Conservation (phyloP, 2,888 invertebrate species). For the Pheosia tremula region DNA sequence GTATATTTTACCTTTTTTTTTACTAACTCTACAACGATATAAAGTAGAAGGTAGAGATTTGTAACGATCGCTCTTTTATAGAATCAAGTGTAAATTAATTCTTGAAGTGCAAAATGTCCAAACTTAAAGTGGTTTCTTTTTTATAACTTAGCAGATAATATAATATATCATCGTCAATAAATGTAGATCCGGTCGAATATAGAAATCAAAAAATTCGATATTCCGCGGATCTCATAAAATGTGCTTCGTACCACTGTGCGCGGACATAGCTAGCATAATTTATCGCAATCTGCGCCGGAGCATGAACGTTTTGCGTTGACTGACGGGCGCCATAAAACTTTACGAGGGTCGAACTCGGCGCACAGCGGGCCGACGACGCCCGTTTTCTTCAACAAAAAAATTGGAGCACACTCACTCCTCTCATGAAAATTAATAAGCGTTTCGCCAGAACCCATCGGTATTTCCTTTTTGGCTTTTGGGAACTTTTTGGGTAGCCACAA, state of each 20-base stretch:
- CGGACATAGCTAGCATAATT: slow-evolving; percentile 45
- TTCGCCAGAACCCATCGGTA: slow-evolving; percentile 50
- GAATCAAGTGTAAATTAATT: no score
- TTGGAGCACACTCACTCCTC: slow-evolving; percentile 56
- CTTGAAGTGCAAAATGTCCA: no score
- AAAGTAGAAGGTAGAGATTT: no score
- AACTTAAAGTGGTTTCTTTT: no score
- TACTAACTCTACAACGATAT: no score
- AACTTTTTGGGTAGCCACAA: slow-evolving; percentile 46
- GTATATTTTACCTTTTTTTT: no score
- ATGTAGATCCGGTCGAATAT: not conserved
- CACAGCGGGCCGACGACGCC: slow-evolving; percentile 17
- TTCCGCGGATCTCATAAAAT: slow-evolving; percentile 7
- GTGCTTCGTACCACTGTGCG: slow-evolving; percentile 23
- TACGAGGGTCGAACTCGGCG: slow-evolving; percentile 27
- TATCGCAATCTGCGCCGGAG: slow-evolving; percentile 41
- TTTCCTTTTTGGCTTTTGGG: slow-evolving; percentile 46
- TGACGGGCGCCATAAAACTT: slow-evolving; percentile 32
- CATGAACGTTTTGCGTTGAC: slow-evolving; percentile 13
- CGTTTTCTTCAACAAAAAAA: slow-evolving; percentile 47
- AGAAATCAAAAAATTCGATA: not conserved
- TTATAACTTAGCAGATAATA: no score
- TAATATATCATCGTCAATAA: no score
- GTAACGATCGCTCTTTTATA: no score
- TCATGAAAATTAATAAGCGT: slow-evolving; percentile 70